Evolutionary conservation across 2,113 vertebrate species (phyloP).

Genomic region (Cepphus grylle): DNA sequence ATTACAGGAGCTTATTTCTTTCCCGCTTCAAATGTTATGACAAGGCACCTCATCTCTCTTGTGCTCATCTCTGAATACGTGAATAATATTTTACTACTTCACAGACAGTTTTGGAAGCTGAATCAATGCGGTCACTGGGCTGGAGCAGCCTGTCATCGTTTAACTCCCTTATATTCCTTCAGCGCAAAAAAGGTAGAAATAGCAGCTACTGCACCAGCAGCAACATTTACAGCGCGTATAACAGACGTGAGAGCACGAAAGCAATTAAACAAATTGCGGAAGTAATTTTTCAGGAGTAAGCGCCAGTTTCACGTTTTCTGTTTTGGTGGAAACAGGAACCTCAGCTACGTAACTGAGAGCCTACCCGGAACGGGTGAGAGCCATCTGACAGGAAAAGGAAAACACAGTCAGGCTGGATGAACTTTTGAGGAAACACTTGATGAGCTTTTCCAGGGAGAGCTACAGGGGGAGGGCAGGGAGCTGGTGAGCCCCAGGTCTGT

Average conservation of each 20-base stretch:
- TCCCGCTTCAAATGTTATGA: not conserved
- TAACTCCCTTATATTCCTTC: not conserved
- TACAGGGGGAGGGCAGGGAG: not conserved
- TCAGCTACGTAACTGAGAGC: not conserved
- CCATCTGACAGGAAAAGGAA: not conserved
- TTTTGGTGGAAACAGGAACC: not conserved
- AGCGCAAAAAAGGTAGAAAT: not conserved
- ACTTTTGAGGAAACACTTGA: not conserved
- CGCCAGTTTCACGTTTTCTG: not conserved
- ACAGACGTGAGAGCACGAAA: not conserved
- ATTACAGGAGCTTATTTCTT: not conserved
- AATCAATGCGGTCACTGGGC: not conserved
- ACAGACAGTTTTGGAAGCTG: not conserved
- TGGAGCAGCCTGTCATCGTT: not conserved
- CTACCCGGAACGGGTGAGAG: not conserved
- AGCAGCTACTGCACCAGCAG: not conserved
- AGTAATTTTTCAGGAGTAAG: not conserved
- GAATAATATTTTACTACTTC: not conserved
- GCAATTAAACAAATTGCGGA: not conserved
- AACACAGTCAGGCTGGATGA: not conserved
- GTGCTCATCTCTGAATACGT: not conserved
- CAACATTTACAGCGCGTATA: not conserved
- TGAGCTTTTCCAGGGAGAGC: not conserved
- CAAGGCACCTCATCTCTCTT: not conserved
- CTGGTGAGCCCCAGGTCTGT: not conserved